Conservation (phyloP, 2,888 invertebrate genomes). For the Tachina grossa region DNA sequence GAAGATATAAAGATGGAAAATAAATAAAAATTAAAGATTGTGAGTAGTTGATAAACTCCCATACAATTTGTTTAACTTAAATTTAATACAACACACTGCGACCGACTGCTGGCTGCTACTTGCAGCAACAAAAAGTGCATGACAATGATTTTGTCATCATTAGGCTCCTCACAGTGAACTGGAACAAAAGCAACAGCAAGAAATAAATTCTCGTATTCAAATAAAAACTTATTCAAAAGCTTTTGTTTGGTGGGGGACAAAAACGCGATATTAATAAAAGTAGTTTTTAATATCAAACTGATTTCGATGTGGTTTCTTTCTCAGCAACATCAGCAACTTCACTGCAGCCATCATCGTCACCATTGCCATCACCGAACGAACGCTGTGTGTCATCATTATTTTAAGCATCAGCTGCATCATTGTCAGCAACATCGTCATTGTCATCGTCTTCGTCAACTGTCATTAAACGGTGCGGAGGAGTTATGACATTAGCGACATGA, state of each 20-base stretch:
- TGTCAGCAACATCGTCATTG: conserved; percentile 31
- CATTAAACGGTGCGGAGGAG: conserved; percentile 33
- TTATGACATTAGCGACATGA: conserved; percentile 21
- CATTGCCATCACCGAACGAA: neutral
- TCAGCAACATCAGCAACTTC: conserved; percentile 11
- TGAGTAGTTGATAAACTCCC: conserved; percentile 61
- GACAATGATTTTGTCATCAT: conserved; percentile 47
- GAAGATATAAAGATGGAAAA: conserved; percentile 56
- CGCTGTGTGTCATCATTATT: conserved; percentile 49
- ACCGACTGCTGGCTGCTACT: conserved; percentile 27
- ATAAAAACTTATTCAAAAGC: conserved; percentile 36
- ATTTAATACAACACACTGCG: conserved; percentile 34
- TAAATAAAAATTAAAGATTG: conserved; percentile 49
- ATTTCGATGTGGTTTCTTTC: conserved; percentile 40
- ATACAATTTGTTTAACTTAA: conserved; percentile 60
- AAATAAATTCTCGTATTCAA: conserved; percentile 13
- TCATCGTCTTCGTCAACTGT: conserved; percentile 42
- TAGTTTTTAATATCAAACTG: conserved; percentile 42
- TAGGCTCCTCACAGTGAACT: conserved; percentile 17
- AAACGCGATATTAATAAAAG: conserved; percentile 27
- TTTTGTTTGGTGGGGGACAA: conserved; percentile 1
- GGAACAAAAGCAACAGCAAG: neutral
- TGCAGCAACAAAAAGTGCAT: conserved; percentile 43
- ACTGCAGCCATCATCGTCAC: conserved; percentile 8
- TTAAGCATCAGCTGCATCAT: conserved; percentile 52